A percentile compares a stretch with the other conserved stretches of the same genome.
phyloP scores from a whole-genome alignment of 2,113 vertebrate species.

The Vidua macroura region DNA sequence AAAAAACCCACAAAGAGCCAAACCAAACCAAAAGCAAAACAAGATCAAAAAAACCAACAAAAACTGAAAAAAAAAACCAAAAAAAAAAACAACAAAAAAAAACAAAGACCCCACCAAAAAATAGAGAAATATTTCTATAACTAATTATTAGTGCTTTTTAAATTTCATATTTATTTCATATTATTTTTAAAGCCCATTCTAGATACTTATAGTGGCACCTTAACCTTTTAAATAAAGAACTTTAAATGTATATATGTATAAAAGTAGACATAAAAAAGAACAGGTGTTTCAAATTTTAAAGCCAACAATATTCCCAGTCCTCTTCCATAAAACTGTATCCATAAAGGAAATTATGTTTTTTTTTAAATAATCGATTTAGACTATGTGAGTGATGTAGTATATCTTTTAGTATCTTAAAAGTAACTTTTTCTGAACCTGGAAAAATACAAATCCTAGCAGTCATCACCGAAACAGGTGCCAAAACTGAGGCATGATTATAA shows the following conservation, averaged over 20 bases:
- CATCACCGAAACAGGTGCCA: background rate
- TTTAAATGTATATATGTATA: accelerated
- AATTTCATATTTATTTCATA: background rate
- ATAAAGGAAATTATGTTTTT: background rate
- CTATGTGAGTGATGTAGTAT: background rate
- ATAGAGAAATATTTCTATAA: background rate
- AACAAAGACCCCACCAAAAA: background rate
- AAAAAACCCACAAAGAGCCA: too few relatives aligned
- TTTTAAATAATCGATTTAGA: background rate
- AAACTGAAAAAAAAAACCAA: too few relatives aligned
- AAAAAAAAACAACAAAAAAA: too few relatives aligned
- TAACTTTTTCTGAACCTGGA: background rate
- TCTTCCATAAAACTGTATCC: background rate
- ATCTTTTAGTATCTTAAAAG: background rate
- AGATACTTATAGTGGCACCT: background rate
- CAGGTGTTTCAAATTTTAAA: background rate
- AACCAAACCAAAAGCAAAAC: background rate
- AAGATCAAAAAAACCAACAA: too few relatives aligned
- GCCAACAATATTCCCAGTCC: background rate
- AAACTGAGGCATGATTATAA: background rate
- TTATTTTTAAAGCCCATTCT: background rate
- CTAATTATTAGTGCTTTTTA: background rate
- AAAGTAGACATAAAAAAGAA: background rate
- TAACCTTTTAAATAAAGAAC: background rate
- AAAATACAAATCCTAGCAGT: background rate